phyloP scores from a whole-genome alignment of 2,888 invertebrate species.

The Oligia fasciuncula region DNA sequence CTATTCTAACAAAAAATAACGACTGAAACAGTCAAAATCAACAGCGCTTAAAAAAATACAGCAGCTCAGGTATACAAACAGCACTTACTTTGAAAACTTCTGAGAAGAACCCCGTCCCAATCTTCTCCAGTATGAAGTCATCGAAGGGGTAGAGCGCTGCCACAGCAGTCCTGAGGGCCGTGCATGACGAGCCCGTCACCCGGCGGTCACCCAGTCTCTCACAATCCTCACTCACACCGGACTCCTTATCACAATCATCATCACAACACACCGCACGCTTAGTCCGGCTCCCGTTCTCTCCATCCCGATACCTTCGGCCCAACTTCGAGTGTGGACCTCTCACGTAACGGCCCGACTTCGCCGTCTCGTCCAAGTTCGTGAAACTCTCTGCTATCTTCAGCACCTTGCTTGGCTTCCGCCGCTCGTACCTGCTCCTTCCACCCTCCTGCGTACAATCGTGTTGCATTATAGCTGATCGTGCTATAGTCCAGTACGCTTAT shows the following conservation, averaged over 20 bases:
- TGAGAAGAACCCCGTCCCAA: slow-evolving; percentile 98
- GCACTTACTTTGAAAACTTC: slow-evolving; percentile 98
- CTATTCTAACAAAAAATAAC: not conserved
- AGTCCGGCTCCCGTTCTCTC: slow-evolving; percentile 77
- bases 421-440: slow-evolving; percentile 85
- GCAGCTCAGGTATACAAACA: not conserved
- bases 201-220: slow-evolving; percentile 86
- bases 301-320: slow-evolving; percentile 80
- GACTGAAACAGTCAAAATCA: not conserved
- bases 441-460: slow-evolving; percentile 83
- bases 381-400: slow-evolving; percentile 89
- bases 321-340: slow-evolving; percentile 85
- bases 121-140: slow-evolving; percentile 97
- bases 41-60: not conserved
- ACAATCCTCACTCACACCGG: slow-evolving; percentile 87
- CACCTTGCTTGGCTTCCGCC: slow-evolving; percentile 88
- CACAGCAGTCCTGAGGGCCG: slow-evolving; percentile 97
- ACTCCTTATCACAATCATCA: slow-evolving; percentile 88
- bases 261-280: slow-evolving; percentile 85
- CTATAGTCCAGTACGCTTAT: slow-evolving; percentile 75
- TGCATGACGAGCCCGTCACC: slow-evolving; percentile 92
- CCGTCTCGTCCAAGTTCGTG: slow-evolving; percentile 88
- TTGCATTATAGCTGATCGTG: slow-evolving; percentile 88
- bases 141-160: slow-evolving; percentile 97
- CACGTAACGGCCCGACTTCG: slow-evolving; percentile 86